These are phyloP conservation scores for Progne subis DNA, from an alignment of 2,113 vertebrate species.

Conservation along the genomic window DNA sequence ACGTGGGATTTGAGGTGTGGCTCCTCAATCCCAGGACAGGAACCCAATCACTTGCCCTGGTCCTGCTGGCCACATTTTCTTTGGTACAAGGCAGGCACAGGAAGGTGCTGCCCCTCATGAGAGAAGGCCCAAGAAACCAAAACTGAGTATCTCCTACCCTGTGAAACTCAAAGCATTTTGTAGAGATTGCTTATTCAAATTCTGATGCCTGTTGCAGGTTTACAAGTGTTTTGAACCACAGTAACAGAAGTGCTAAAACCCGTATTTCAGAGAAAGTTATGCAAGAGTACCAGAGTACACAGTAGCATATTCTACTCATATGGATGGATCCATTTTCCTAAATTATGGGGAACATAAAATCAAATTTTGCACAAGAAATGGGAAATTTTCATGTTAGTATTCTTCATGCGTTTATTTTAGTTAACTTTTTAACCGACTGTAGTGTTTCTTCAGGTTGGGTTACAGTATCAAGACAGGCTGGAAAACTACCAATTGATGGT, in stretches of 20 bases:
- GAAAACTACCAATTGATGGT: neutral
- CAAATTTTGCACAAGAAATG: neutral
- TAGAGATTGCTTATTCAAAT: neutral
- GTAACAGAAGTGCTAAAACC: constrained; percentile 16
- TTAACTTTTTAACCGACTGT: neutral
- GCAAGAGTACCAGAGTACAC: neutral
- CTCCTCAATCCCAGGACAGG: neutral
- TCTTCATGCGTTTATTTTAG: neutral
- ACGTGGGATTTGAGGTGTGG: fast-evolving
- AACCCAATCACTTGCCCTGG: neutral
- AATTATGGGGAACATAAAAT: neutral
- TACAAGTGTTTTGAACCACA: constrained; percentile 39
- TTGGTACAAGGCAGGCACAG: no score
- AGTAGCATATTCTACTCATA: neutral
- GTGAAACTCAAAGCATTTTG: neutral
- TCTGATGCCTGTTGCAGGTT: neutral
- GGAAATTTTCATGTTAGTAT: neutral
- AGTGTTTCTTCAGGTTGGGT: neutral
- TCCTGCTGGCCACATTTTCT: neutral
- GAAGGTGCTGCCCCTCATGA: neutral
- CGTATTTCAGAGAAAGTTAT: neutral
- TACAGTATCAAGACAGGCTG: neutral
- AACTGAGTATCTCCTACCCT: neutral
- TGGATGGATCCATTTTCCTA: neutral
- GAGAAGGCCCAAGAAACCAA: neutral